Evolutionary conservation across 1,140 invertebrate species (phyloP).

Genomic region (Hestina assimilis): DNA sequence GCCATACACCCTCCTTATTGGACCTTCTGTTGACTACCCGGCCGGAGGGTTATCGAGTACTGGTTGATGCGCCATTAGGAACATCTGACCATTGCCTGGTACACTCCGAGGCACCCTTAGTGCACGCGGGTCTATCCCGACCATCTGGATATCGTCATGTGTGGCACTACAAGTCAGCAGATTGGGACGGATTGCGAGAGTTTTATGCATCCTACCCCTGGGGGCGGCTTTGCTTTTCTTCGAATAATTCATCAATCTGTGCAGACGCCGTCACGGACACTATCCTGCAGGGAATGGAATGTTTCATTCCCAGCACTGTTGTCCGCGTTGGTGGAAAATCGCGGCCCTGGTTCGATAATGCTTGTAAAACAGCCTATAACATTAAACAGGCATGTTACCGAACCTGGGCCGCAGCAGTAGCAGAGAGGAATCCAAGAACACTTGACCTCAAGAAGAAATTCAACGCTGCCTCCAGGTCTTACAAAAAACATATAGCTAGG

Average conservation of each 20-base stretch:
- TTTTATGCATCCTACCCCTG: neutral
- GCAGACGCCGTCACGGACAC: neutral
- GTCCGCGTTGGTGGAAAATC: too few species aligned
- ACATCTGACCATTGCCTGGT: slow-evolving; percentile 8
- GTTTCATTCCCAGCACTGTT: neutral
- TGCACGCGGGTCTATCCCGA: neutral
- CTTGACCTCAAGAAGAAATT: too few species aligned
- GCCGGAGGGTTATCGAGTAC: slow-evolving; percentile 6
- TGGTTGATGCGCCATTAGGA: neutral
- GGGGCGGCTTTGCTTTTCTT: neutral
- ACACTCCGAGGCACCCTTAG: neutral
- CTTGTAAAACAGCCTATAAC: too few species aligned
- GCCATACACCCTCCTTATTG: slow-evolving; percentile 7
- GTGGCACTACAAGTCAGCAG: too few species aligned
- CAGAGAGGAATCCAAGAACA: too few species aligned
- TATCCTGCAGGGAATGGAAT: neutral
- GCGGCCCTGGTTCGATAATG: too few species aligned
- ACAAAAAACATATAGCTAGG: too few species aligned
- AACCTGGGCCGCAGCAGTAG: too few species aligned
- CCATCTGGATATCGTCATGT: too few species aligned
- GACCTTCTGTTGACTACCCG: slow-evolving; percentile 10
- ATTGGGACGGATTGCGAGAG: neutral
- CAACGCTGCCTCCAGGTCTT: too few species aligned
- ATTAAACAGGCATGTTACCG: too few species aligned
- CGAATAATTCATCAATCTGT: slow-evolving; percentile 1